Base-by-base conservation (phyloP, 1,140 invertebrate genomes). In the Dreissena rostriformis region DNA sequence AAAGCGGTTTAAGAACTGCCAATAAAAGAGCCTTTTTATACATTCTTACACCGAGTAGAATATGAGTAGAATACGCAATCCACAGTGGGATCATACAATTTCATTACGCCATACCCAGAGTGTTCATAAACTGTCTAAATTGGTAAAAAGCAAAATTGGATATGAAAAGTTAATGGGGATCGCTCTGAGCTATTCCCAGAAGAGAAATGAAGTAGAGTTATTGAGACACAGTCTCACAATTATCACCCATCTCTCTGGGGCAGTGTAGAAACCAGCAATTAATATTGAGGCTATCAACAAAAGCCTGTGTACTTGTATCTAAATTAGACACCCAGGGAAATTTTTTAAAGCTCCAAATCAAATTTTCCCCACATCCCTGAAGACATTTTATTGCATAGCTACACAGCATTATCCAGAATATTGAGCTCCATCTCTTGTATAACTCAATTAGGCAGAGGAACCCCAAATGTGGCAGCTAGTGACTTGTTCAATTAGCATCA, bases 61-160 rank as follows among this genome's bases (percentile, higher is more conserved):
- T 39, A 39, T 63, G 14, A 28, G 39, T 39, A 39, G 39, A 39
- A 39, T 39, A 39, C 39, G 8, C 39, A 61, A 61, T n/a, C 57
- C 24, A 66, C 49, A 65, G 14, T 65, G 71, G 80, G 80, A 82
- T 0, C 24, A 82, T 82, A 74, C 70, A 82, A 82, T 82, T 82
- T 82, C 80, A 82, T 82, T 82, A 82, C 24, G 2, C 17, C 19
- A n/a, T 57, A 26, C 71, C 70, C 57, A 22, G 10, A 29, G 80
- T 63, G 72, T 65, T 39, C 61, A 75, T 82, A 82, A 82, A 82
- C 80, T 74, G 80, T 82, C 80, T 82, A 68, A 82, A 72, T 75
- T 75, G 80, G 80, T 82, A 82, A 82, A 82, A 82, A 67, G 72
- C 72, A 82, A 75, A 82, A 82, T 82, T 82, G 80, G 70, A 75